Conservation (phyloP, 37 sponge, comb jelly and placozoan genomes). For the Bolinopsis microptera region DNA sequence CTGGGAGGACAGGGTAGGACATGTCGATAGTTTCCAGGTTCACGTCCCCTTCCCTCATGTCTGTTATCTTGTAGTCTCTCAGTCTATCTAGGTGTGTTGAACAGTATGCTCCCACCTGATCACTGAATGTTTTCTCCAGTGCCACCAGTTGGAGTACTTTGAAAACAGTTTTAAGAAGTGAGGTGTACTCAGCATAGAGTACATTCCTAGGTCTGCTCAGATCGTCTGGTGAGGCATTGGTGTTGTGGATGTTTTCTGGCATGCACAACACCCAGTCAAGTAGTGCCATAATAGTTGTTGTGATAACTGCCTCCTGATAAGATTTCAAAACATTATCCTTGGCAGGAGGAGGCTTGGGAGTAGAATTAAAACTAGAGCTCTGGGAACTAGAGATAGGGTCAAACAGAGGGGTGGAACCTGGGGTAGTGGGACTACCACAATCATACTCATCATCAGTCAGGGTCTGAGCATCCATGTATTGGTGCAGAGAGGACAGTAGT, state of each 20-base stretch:
- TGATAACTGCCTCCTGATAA: background rate
- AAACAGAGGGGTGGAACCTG: background rate
- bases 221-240: background rate
- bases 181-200: background rate
- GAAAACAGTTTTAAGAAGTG: conserved; percentile 11
- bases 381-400: background rate
- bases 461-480: background rate
- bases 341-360: background rate
- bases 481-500: background rate
- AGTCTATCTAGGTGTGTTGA: background rate
- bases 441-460: background rate
- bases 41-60: background rate
- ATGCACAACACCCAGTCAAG: conserved; percentile 30
- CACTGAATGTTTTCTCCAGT: background rate
- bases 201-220: background rate
- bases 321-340: background rate
- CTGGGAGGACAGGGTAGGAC: background rate
- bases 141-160: conserved; percentile 5
- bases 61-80: background rate
- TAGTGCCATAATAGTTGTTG: background rate
- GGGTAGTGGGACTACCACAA: background rate
- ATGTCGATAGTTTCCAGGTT: background rate
- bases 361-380: background rate
- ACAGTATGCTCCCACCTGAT: background rate
- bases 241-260: conserved; percentile 6